Evolutionary conservation across 2,113 vertebrate genomes (phyloP).

Genomic region (Patagioenas fasciata): DNA sequence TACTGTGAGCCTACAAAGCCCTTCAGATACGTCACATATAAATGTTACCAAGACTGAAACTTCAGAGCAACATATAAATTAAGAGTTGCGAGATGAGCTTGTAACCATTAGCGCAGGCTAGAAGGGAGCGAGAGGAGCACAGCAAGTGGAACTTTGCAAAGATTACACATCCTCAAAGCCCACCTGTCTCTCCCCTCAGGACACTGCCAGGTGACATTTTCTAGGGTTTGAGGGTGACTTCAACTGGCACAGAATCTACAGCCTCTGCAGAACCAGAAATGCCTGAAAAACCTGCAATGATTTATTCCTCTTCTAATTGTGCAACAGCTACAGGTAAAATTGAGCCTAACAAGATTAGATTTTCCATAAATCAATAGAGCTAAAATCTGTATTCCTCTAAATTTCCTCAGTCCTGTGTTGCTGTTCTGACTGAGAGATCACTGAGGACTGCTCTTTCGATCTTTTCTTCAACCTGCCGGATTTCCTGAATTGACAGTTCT

Average conservation of each 20-base stretch:
- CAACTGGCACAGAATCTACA: not conserved
- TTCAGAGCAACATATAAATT: not conserved
- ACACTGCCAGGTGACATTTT: not conserved
- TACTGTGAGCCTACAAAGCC: not conserved
- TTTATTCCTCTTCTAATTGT: slow-evolving; percentile 10
- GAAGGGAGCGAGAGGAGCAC: not conserved
- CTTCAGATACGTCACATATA: not conserved
- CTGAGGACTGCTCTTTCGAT: not conserved
- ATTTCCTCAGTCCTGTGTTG: not conserved
- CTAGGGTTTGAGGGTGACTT: not conserved
- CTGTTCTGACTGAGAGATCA: not conserved
- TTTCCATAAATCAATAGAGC: slow-evolving; percentile 32
- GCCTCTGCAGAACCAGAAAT: not conserved
- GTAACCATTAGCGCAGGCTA: not conserved
- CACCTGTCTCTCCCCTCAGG: not conserved
- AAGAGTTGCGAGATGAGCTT: not conserved
- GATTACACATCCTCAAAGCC: not conserved
- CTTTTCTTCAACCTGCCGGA: not conserved
- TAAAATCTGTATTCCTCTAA: slow-evolving; percentile 11
- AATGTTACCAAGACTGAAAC: not conserved
- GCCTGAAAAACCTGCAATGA: not conserved
- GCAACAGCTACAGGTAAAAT: not conserved
- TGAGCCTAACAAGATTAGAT: slow-evolving; percentile 22
- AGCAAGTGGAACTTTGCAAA: not conserved
- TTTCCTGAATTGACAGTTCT: not conserved